Percentiles rank a stretch among this genome's conserved stretches.
phyloP scores from a whole-genome alignment of 2,888 invertebrate genomes.

The Conomelus anceps region DNA sequence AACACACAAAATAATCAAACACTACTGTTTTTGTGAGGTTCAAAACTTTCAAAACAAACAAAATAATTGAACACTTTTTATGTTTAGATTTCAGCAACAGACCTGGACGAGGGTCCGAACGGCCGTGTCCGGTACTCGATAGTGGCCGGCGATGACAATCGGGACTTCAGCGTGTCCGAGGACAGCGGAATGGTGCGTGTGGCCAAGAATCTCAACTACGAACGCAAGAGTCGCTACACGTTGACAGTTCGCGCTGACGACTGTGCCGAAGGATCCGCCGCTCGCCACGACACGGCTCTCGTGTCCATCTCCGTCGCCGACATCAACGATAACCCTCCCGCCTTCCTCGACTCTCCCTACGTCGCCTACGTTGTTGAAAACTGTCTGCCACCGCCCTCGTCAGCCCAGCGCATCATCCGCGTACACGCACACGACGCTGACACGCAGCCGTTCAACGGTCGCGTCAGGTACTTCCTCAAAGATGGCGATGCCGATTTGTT shows the following conservation, averaged over 20 bases:
- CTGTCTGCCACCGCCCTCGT: constrained; percentile 72
- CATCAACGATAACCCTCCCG: constrained; percentile 90
- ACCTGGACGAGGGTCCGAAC: constrained; percentile 80
- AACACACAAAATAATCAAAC: too few relatives aligned
- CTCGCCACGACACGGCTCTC: constrained; percentile 62
- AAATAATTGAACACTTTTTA: constrained; percentile 10
- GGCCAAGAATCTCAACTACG: constrained; percentile 88
- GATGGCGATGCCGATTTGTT: constrained; percentile 89
- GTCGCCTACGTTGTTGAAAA: constrained; percentile 91
- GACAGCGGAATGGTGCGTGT: constrained; percentile 86
- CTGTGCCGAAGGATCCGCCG: constrained; percentile 50
- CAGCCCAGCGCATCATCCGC: constrained; percentile 50
- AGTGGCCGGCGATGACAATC: constrained; percentile 78
- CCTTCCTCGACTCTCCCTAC: constrained; percentile 91
- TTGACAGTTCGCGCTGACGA: constrained; percentile 83
- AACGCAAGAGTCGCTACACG: constrained; percentile 76
- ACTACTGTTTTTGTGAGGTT: too few relatives aligned
- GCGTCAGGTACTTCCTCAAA: constrained; percentile 87
- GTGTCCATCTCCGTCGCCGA: constrained; percentile 69
- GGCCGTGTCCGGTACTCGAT: constrained; percentile 90
- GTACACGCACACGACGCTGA: constrained; percentile 87
- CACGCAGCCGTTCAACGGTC: constrained; percentile 80
- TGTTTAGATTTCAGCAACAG: constrained; percentile 74
- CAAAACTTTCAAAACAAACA: not conserved
- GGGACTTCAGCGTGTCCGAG: constrained; percentile 86